phyloP scores from a whole-genome alignment of 2,113 vertebrate genomes.

The Cromileptes altivelis region DNA sequence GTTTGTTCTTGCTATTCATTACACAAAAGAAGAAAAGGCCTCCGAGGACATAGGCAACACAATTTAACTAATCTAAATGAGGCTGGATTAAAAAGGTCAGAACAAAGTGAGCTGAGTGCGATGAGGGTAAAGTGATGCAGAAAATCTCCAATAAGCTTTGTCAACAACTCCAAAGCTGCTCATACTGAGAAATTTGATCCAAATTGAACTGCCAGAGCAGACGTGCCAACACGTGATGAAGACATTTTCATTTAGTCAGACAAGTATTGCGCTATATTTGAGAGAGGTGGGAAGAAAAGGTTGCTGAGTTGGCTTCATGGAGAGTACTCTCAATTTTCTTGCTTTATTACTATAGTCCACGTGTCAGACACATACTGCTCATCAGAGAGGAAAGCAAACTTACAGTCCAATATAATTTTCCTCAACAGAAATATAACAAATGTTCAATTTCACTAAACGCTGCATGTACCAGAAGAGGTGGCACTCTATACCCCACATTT shows the following conservation, averaged over 20 bases:
- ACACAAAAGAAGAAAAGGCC: slow-evolving; percentile 16
- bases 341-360: background rate
- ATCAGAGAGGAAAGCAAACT: background rate
- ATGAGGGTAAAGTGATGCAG: slow-evolving; percentile 30
- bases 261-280: background rate
- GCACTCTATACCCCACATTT: no score
- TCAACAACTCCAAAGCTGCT: slow-evolving; percentile 22
- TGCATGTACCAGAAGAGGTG: no score
- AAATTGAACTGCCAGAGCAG: slow-evolving; percentile 20
- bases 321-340: background rate
- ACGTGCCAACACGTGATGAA: slow-evolving; percentile 12
- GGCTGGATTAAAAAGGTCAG: slow-evolving; percentile 62
- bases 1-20: slow-evolving; percentile 45
- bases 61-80: slow-evolving; percentile 63
- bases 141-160: slow-evolving; percentile 37
- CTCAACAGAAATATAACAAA: no score
- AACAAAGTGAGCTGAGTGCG: slow-evolving; percentile 31
- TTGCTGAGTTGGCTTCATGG: background rate
- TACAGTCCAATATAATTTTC: background rate
- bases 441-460: no score
- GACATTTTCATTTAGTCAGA: slow-evolving; percentile 6
- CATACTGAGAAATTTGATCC: slow-evolving; percentile 25
- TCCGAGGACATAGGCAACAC: slow-evolving; percentile 40
- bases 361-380: background rate
- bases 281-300: background rate